Evolutionary conservation across 2,888 invertebrate species (phyloP).

Genomic region (Saturnia japonica): DNA sequence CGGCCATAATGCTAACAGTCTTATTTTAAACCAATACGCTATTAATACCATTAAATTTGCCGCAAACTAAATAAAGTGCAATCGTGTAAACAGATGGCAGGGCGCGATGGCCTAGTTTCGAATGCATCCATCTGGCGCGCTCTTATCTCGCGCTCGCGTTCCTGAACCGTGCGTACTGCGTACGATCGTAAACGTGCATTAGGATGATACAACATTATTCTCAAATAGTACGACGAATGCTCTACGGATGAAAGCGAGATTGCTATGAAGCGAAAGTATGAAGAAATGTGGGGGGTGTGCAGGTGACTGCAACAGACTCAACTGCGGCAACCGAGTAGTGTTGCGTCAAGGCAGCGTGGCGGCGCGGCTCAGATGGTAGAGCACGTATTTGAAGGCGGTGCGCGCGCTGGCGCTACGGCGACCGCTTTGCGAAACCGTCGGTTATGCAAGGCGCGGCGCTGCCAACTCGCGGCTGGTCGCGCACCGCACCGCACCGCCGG

Average conservation of each 20-base stretch:
- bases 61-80: constrained; percentile 48
- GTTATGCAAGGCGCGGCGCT: constrained; percentile 81
- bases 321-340: constrained; percentile 36
- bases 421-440: constrained; percentile 79
- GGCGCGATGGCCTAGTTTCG: constrained; percentile 70
- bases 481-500: constrained; percentile 76
- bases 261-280: constrained; percentile 69
- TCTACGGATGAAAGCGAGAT: constrained; percentile 67
- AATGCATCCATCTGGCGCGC: constrained; percentile 70
- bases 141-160: constrained; percentile 52
- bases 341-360: constrained; percentile 58
- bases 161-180: constrained; percentile 33
- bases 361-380: constrained; percentile 59
- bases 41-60: constrained; percentile 5
- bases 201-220: constrained; percentile 4
- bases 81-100: constrained; percentile 63
- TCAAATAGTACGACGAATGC: constrained; percentile 52
- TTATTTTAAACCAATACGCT: constrained; percentile 39
- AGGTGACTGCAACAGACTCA: constrained; percentile 47
- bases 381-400: constrained; percentile 77
- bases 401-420: constrained; percentile 64
- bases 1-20: constrained; percentile 43
- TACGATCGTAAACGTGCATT: constrained; percentile 36
- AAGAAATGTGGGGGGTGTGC: constrained; percentile 57
- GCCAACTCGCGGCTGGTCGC: constrained; percentile 76